Conservation (phyloP, 1,140 invertebrate genomes). For the Drosophila suzukii region DNA sequence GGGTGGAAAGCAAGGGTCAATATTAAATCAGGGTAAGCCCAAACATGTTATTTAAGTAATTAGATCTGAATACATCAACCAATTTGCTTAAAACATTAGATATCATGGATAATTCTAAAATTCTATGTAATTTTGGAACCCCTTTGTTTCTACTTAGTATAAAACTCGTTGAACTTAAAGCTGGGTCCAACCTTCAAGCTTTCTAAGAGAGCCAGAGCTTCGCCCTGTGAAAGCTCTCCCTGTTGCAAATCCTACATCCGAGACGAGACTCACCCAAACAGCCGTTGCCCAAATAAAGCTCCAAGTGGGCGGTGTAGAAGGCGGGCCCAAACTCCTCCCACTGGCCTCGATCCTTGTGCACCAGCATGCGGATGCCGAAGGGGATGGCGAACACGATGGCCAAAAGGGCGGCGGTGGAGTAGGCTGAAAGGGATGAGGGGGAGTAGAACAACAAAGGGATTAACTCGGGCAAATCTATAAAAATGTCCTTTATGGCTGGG, state of each 20-base stretch:
- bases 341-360: constrained; percentile 87
- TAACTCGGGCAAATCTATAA: constrained; percentile 25
- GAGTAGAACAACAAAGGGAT: constrained; percentile 9
- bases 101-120: too few relatives aligned
- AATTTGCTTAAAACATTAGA: too few relatives aligned
- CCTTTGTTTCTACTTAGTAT: too few relatives aligned
- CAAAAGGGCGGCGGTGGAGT: constrained; percentile 89
- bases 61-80: too few relatives aligned
- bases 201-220: neutral
- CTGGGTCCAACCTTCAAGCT: neutral
- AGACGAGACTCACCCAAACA: constrained; percentile 87
- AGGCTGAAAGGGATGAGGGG: constrained; percentile 84
- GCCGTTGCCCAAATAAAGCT: constrained; percentile 90
- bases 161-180: neutral
- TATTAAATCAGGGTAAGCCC: neutral
- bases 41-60: neutral
- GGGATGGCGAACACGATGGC: constrained; percentile 90
- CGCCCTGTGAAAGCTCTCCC: constrained; percentile 4
- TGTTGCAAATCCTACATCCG: neutral
- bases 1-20: neutral
- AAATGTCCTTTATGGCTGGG: constrained; percentile 66
- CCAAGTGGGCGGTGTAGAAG: constrained; percentile 90
- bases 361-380: constrained; percentile 88
- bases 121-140: too few relatives aligned
- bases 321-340: constrained; percentile 88